Conservation (phyloP, 2,797 vertebrate genomes). For the Malacoctenus gilli region DNA sequence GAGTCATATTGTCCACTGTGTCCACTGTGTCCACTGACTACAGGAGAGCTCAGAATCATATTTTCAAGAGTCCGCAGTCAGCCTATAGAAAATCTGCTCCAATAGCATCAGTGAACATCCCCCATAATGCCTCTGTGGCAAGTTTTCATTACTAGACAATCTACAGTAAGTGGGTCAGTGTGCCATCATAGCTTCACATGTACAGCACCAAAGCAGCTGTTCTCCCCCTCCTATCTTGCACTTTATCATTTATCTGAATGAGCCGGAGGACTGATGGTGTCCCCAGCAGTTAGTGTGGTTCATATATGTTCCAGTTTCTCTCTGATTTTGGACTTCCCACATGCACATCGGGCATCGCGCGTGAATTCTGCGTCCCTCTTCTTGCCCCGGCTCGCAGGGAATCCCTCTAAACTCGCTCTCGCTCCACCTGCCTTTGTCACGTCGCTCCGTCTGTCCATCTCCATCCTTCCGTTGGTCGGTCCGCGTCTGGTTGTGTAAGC, state of each 20-base stretch:
- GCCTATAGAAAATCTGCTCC: slow-evolving; percentile 4
- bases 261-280: slow-evolving; percentile 13
- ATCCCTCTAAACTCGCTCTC: background rate
- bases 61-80: too few species aligned
- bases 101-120: slow-evolving; percentile 6
- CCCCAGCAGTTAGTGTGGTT: background rate
- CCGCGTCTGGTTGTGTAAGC: slow-evolving; percentile 69
- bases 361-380: background rate
- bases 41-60: too few species aligned
- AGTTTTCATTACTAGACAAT: slow-evolving; percentile 44
- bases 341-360: background rate
- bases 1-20: too few species aligned
- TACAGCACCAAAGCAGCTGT: slow-evolving; percentile 22
- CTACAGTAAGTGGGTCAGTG: slow-evolving; percentile 66
- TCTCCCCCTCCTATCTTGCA: slow-evolving; percentile 13
- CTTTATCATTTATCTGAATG: slow-evolving; percentile 15
- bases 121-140: slow-evolving; percentile 19
- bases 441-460: slow-evolving; percentile 25
- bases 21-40: too few species aligned
- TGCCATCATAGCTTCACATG: slow-evolving; percentile 54
- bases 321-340: background rate
- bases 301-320: too few species aligned
- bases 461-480: slow-evolving; percentile 24
- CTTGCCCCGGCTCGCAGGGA: background rate
- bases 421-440: slow-evolving; percentile 10